Evolutionary conservation across 2,888 invertebrate species (phyloP).

Genomic region (Ischnus inquisitorius): DNA sequence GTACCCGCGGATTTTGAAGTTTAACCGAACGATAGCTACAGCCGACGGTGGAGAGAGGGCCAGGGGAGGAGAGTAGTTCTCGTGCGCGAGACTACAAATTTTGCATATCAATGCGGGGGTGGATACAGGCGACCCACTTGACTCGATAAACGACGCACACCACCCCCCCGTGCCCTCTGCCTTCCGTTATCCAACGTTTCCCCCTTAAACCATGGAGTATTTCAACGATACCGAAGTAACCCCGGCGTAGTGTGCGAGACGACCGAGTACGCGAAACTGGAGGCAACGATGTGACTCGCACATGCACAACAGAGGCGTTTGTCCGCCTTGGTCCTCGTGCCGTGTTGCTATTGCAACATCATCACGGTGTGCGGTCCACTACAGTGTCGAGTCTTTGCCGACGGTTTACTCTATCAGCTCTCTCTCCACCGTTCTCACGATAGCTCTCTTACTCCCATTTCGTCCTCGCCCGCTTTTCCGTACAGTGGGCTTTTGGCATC

Average conservation of each 20-base stretch:
- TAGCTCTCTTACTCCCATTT: not conserved
- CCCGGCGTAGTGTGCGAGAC: conserved; percentile 30
- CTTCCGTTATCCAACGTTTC: not conserved
- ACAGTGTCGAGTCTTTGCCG: conserved; percentile 30
- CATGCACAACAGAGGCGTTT: conserved; percentile 41
- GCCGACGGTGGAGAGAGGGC: not conserved
- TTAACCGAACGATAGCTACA: conserved; percentile 71
- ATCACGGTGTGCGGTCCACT: conserved; percentile 7
- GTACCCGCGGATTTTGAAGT: conserved; percentile 76
- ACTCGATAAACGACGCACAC: conserved; percentile 77
- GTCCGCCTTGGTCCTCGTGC: conserved; percentile 34
- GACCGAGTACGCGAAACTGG: conserved; percentile 42
- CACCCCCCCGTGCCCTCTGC: not conserved
- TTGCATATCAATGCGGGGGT: conserved; percentile 79
- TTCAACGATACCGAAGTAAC: conserved; percentile 41
- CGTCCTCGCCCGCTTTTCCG: conserved; percentile 5
- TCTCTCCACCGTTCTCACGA: conserved; percentile 6
- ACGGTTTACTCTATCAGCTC: conserved; percentile 58
- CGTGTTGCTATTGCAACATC: conserved; percentile 21
- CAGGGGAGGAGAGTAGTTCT: conserved; percentile 16
- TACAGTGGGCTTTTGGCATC: conserved; percentile 43
- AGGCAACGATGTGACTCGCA: not conserved
- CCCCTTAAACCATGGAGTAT: conserved; percentile 37
- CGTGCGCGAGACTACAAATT: conserved; percentile 77
- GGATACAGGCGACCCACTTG: conserved; percentile 74